These are phyloP conservation scores for Eriosoma lanigerum DNA, from an alignment of 1,140 invertebrate genomes.

Conservation along the genomic window DNA sequence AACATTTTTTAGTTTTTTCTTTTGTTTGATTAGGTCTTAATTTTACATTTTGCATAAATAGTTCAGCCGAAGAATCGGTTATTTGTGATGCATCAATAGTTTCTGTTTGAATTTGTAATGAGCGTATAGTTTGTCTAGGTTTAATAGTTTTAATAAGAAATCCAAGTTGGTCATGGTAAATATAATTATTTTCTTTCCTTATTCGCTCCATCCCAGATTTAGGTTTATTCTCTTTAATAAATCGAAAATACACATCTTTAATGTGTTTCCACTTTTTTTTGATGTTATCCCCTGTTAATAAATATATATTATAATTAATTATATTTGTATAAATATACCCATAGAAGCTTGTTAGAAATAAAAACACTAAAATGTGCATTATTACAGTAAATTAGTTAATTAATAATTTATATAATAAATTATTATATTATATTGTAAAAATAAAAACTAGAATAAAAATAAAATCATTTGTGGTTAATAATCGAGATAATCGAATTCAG, in stretches of 20 bases:
- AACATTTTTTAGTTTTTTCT: neutral
- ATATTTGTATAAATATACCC: too few species aligned
- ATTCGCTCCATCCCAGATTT: neutral
- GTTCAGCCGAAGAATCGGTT: too few species aligned
- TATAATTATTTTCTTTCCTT: neutral
- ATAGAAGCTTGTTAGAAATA: too few species aligned
- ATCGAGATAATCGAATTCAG: too few species aligned
- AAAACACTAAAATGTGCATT: too few species aligned
- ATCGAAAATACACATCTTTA: neutral
- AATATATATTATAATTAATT: too few species aligned
- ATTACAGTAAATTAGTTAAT: too few species aligned
- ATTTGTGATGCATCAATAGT: too few species aligned
- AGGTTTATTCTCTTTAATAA: neutral
- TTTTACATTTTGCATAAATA: too few species aligned
- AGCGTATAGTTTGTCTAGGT: neutral
- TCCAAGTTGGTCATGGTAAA: neutral
- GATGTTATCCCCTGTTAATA: neutral
- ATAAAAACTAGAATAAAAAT: too few species aligned
- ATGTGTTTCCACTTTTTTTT: constrained; percentile 13
- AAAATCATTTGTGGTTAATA: too few species aligned
- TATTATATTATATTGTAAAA: constrained; percentile 9
- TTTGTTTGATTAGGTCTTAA: too few species aligned
- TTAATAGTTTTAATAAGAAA: constrained; percentile 12
- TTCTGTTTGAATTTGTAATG: neutral
- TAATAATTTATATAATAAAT: neutral